A percentile compares a stretch with the other conserved stretches of the same genome.
These are phyloP conservation scores for Mirza zaza DNA, from an alignment of 2,113 vertebrate species.

Conservation along the genomic window DNA sequence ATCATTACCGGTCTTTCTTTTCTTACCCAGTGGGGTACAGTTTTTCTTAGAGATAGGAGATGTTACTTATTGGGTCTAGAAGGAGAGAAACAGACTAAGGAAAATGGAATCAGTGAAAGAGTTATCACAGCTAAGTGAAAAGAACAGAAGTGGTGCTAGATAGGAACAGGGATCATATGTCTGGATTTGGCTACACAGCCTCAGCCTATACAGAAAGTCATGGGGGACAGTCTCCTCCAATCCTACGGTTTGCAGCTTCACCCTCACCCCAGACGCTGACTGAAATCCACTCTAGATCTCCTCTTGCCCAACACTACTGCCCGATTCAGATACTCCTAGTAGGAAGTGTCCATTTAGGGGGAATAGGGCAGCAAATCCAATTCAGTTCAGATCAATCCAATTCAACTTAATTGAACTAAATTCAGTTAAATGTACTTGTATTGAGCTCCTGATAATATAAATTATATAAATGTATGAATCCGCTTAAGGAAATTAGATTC, in stretches of 20 bases:
- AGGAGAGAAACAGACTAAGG: background rate
- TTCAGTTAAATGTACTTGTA: background rate
- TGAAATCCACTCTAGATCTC: background rate
- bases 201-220: background rate
- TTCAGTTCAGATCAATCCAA: background rate
- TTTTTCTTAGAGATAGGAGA: background rate
- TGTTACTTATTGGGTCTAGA: background rate
- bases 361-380: background rate
- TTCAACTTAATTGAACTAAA: constrained; percentile 1
- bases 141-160: background rate
- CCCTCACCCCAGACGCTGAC: background rate
- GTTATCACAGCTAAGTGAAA: background rate
- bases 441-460: background rate
- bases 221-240: background rate
- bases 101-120: background rate
- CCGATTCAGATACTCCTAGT: background rate
- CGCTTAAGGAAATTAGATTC: background rate
- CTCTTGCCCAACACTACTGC: background rate
- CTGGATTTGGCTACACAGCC: background rate
- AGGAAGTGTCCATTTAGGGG: background rate
- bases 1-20: background rate
- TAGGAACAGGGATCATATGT: background rate
- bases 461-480: background rate
- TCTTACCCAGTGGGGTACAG: background rate
- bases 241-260: background rate